Evolutionary conservation across 2,797 vertebrate genomes (phyloP), one percentile per base, ranked within the genome.

Genomic region (Microchirus variegatus): DNA sequence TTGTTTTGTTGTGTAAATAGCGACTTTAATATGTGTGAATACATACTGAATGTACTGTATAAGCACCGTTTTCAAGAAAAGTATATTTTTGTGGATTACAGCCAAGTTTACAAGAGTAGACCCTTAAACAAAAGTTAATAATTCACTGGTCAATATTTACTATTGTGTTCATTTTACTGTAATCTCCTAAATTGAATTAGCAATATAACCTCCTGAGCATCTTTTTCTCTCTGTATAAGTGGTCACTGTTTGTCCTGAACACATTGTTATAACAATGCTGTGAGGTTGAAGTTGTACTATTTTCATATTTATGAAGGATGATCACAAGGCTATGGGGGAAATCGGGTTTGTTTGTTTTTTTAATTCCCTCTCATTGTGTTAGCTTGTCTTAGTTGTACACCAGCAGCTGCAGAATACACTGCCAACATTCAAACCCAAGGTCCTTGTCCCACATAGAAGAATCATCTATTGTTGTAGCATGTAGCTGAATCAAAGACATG

Each of bases 41-140:
- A 95, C 94, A 88, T 93, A 35, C 76, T 70, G 73, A 82, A 93
- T 91, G 94, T 94, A 94, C 94, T 94, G 95, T 96, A 95, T 90
- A 89, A 90, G 93, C 95, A 94, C 95, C 94, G 90, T 95, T 96
- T 96, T 95, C 84, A 86, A 93, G 86, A 89, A 96, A 97, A 94
- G 92, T 97, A 94, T 98, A 97, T 98, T 98, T 98, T 97, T 97
- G 95, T 98, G 96, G 96, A 96, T 96, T 96, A 94, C 93, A 93
- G 92, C 96, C 96, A 90, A 94, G 94, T 95, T 97, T 95, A 96
- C 93, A 93, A 91, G 94, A 94, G 93, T 89, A 96, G 91, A 94
- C 96, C 95, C 94, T 95, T 93, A 94, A 93, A 93, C 3, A 93
- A 59, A 93, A 94, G 94, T 95, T 95, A 93, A 96, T 93, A 93